Base-by-base conservation (phyloP, 2,888 invertebrate genomes). In the Caprella mutica region DNA sequence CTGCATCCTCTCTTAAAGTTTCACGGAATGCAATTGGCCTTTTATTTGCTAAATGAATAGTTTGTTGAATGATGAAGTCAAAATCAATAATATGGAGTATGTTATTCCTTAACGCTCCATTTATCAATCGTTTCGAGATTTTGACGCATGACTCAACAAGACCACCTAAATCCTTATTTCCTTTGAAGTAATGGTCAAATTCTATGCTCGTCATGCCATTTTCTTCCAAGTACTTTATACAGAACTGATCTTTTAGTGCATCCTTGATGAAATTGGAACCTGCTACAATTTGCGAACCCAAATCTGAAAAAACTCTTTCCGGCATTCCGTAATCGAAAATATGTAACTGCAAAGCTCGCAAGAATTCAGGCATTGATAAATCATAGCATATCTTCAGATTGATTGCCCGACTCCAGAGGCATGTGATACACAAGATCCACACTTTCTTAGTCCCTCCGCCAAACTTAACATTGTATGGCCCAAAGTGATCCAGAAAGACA, bases 391-490 rank as follows among this genome's bases (percentile, higher is more conserved):
- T 12, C 30, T 24, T 48, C 12, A 17, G 48, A 48, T 48, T 48
- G 2, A 48, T 29, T 12, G 48, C 48, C 26, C 48, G 21, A 24
- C 48, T 48, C 48, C 48, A 48, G 24, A 48, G 21, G 30, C 48
- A 48, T 14, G 48, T 23, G 12, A 48, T 48, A 5, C 48, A 48
- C 48, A 48, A 3, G 2, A 48, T 29, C 26, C 30, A 48, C 14
- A 48, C 48, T n/a, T 48, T 48, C 3, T 12, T 2, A 5, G 2
- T 8, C 2, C 14, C 48, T 3, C 30, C 48, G 4, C 26, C 2
- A 1, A 12, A 14, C 5, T 17, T 48, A 9, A 23, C 48, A 2
- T 2, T 21, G 5, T 27, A 48, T 26, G 48, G 48, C 4, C 48
- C 5, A 12, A 48, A 48, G 8, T 48, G 30, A 17, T 48, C 24